phyloP scores from a whole-genome alignment of 2,888 invertebrate species.

The Dynastes tityus region DNA sequence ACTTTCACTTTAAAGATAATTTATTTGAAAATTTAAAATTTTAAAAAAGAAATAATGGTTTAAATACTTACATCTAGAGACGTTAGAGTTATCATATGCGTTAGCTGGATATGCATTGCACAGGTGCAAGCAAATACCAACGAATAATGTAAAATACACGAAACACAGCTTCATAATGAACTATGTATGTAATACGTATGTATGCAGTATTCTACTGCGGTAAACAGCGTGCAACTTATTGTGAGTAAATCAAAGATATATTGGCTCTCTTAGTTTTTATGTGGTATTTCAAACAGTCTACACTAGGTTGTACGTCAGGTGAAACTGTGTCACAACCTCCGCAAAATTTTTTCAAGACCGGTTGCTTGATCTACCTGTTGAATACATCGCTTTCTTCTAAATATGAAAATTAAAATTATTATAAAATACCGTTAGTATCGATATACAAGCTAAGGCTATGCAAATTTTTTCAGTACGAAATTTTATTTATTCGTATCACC shows the following conservation, averaged over 20 bases:
- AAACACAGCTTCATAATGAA: conserved; percentile 53
- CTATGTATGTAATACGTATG: background rate
- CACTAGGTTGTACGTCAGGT: conserved; percentile 19
- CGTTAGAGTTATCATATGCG: conserved; percentile 52
- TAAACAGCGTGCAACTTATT: background rate
- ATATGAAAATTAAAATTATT: conserved; percentile 2
- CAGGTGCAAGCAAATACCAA: conserved; percentile 42
- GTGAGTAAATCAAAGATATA: conserved; percentile 5
- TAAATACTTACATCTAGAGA: conserved; percentile 54
- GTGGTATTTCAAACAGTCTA: conserved; percentile 23
- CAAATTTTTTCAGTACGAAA: background rate
- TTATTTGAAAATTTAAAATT: background rate
- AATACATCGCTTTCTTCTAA: conserved; percentile 30
- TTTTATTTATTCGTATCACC: background rate
- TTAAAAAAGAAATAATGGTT: background rate
- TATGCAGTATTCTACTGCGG: background rate
- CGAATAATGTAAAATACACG: conserved; percentile 51
- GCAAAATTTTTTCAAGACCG: conserved; percentile 52
- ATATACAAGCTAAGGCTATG: background rate
- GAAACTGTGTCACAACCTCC: conserved; percentile 46
- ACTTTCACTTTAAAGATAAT: conserved; percentile 27
- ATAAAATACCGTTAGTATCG: background rate
- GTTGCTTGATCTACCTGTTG: conserved; percentile 43
- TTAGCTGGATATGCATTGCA: conserved; percentile 49
- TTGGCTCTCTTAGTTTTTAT: conserved; percentile 14